phyloP scores from a whole-genome alignment of 2,888 invertebrate genomes.

The Portevinia maculata region DNA sequence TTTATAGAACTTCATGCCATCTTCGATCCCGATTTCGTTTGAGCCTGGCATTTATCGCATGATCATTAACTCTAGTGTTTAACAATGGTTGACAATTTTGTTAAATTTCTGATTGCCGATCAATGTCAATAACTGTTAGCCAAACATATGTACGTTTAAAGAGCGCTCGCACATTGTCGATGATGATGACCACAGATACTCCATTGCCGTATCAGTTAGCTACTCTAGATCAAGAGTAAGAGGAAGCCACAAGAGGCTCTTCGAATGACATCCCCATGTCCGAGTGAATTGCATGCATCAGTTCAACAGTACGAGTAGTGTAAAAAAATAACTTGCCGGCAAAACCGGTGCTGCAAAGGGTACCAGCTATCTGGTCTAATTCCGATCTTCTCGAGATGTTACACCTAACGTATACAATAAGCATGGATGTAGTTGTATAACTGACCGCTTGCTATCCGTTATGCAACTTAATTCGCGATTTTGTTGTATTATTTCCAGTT shows the following conservation, averaged over 20 bases:
- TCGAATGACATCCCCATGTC: conserved; percentile 60
- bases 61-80: conserved; percentile 38
- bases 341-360: conserved; percentile 25
- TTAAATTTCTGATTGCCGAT: conserved; percentile 52
- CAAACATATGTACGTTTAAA: conserved; percentile 35
- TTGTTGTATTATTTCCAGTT: conserved; percentile 70
- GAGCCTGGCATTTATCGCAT: conserved; percentile 42
- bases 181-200: not conserved
- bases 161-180: conserved; percentile 6
- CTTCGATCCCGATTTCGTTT: conserved; percentile 33
- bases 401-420: conserved; percentile 30
- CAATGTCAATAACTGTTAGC: conserved; percentile 68
- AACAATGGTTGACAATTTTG: conserved; percentile 14
- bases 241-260: conserved; percentile 49
- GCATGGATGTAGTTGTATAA: conserved; percentile 36
- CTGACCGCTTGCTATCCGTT: conserved; percentile 72
- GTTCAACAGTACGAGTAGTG: conserved; percentile 30
- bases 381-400: conserved; percentile 65
- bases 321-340: conserved; percentile 57
- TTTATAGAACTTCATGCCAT: not conserved
- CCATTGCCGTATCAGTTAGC: not conserved
- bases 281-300: conserved; percentile 55
- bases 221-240: conserved; percentile 17
- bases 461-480: conserved; percentile 71
- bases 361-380: conserved; percentile 66